Percentiles rank a stretch among this genome's conserved stretches.
These are phyloP conservation scores for Tapirus terrestris DNA, from an alignment of 2,113 vertebrate species.

Conservation along the genomic window DNA sequence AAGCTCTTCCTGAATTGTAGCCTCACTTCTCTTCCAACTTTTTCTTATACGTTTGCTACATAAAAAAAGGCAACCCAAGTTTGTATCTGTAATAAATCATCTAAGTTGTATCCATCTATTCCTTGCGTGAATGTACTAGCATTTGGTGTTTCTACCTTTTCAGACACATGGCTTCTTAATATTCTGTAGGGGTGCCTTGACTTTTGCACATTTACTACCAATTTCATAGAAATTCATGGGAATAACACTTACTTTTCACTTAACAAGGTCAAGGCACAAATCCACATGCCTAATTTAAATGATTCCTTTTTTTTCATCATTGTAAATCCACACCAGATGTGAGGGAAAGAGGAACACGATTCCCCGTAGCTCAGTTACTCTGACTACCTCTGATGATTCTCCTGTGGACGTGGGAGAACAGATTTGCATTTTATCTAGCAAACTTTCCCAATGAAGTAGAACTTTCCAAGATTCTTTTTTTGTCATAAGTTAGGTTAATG, in stretches of 20 bases:
- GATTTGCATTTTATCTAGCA: not conserved
- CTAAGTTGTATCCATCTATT: not conserved
- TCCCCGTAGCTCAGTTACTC: not conserved
- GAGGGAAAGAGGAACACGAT: not conserved
- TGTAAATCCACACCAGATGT: slow-evolving; percentile 67
- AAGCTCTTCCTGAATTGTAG: not conserved
- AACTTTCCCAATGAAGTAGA: not conserved
- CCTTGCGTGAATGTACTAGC: not conserved
- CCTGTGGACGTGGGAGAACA: not conserved
- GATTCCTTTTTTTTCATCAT: not conserved
- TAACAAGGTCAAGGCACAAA: slow-evolving; percentile 59
- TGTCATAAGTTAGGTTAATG: slow-evolving; percentile 10
- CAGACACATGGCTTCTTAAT: slow-evolving; percentile 55
- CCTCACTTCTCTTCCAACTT: not conserved
- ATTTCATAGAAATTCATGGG: slow-evolving; percentile 71
- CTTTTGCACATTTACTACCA: slow-evolving; percentile 56
- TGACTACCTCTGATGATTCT: slow-evolving; percentile 21
- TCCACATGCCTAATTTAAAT: slow-evolving; percentile 29
- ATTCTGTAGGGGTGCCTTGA: not conserved
- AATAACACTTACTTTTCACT: slow-evolving; percentile 72
- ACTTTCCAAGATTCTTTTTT: slow-evolving; percentile 44
- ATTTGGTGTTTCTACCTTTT: slow-evolving; percentile 43
- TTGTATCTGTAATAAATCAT: slow-evolving; percentile 19
- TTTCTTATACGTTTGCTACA: not conserved
- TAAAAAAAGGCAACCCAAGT: not conserved